A percentile compares a stretch with the other conserved stretches of the same genome.
These are phyloP conservation scores for Apocheima hispidaria DNA, from an alignment of 2,888 invertebrate species.

Conservation along the genomic window DNA sequence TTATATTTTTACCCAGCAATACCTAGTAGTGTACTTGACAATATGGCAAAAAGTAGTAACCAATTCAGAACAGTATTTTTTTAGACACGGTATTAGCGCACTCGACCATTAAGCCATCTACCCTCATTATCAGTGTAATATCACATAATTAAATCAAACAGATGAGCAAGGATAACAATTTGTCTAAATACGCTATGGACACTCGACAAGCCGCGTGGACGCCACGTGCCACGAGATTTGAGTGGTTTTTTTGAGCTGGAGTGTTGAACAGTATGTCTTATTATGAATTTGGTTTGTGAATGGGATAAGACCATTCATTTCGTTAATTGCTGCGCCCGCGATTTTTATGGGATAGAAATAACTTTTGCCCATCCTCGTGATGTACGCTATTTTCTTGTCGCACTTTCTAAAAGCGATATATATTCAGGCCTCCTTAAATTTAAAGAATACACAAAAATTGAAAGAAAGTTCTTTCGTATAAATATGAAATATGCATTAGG, in stretches of 20 bases:
- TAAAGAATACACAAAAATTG: too few relatives aligned
- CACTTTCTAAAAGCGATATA: too few relatives aligned
- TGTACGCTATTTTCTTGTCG: too few relatives aligned
- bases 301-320: not conserved
- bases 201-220: slow-evolving; percentile 41
- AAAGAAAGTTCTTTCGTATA: too few relatives aligned
- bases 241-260: slow-evolving; percentile 4
- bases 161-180: slow-evolving; percentile 31
- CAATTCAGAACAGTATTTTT: slow-evolving; percentile 1
- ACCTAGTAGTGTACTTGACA: slow-evolving; percentile 5
- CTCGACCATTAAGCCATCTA: slow-evolving; percentile 16
- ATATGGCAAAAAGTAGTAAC: slow-evolving; percentile 5
- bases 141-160: slow-evolving; percentile 34
- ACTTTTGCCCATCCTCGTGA: too few relatives aligned
- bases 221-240: slow-evolving; percentile 35
- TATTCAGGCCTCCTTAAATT: too few relatives aligned
- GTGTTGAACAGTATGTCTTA: not conserved
- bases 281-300: not conserved
- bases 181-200: slow-evolving; percentile 31
- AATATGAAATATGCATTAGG: too few relatives aligned
- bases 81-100: not conserved
- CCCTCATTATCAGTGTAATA: slow-evolving; percentile 27
- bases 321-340: not conserved
- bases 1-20: not conserved
- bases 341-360: too few relatives aligned